Percentiles rank a stretch among this genome's conserved stretches.
Conservation (phyloP, 2,797 vertebrate genomes). For the Loris lydekkerianus region DNA sequence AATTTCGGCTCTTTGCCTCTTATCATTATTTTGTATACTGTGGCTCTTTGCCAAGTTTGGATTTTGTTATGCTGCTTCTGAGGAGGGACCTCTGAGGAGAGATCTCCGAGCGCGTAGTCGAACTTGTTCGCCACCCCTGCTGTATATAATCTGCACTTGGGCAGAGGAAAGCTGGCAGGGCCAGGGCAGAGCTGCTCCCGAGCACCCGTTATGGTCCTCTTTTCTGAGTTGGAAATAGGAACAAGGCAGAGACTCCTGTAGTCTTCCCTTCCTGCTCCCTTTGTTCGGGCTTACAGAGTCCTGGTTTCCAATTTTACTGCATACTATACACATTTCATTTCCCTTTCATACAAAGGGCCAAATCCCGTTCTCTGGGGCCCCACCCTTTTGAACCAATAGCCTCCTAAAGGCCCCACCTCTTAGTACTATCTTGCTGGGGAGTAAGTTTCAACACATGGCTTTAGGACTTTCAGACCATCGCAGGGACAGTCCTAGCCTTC, state of each 20-base stretch:
- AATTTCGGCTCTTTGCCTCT: no score
- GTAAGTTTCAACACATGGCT: background rate
- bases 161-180: background rate
- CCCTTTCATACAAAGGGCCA: background rate
- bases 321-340: conserved; percentile 32
- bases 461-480: background rate
- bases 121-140: no score
- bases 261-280: background rate
- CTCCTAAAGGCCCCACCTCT: background rate
- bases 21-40: no score
- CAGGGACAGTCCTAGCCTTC: background rate
- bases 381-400: background rate
- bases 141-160: background rate
- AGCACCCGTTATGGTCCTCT: background rate
- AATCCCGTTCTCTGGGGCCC: background rate
- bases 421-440: no score
- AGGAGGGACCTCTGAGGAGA: no score
- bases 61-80: no score
- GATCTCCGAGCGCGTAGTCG: no score
- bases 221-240: background rate
- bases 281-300: background rate
- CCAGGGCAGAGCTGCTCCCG: background rate
- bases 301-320: background rate
- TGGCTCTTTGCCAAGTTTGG: no score
- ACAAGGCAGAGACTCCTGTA: background rate